Percentiles rank a stretch among this genome's conserved stretches.
Evolutionary conservation across 2,888 invertebrate species (phyloP).

Genomic region (Cyrtodaria siliqua): DNA sequence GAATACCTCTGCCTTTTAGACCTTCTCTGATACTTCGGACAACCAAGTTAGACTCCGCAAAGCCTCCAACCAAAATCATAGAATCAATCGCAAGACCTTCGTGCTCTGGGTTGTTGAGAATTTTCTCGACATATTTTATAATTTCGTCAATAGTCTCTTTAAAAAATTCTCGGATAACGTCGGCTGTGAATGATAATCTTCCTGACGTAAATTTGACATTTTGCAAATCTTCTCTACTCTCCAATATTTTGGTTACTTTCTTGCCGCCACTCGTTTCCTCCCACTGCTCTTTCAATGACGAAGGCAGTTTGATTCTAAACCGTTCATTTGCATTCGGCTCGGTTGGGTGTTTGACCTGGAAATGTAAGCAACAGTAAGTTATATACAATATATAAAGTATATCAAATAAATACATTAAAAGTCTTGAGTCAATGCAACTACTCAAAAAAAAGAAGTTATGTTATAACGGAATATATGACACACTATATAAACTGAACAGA

Average conservation of each 20-base stretch:
- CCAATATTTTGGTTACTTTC: no score
- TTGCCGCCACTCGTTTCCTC: slow-evolving; percentile 7
- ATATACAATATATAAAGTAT: no score
- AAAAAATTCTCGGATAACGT: slow-evolving; percentile 24
- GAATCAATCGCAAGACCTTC: slow-evolving; percentile 22
- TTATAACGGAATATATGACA: no score
- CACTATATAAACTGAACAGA: no score
- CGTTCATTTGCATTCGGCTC: neutral
- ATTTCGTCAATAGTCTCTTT: slow-evolving; percentile 29
- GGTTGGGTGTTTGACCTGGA: neutral
- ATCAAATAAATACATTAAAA: no score
- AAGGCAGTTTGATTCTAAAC: slow-evolving; percentile 22
- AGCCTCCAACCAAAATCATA: slow-evolving; percentile 44
- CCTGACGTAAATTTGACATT: slow-evolving; percentile 19
- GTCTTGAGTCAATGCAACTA: no score
- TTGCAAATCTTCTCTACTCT: slow-evolving; percentile 6
- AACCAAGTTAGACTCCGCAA: slow-evolving; percentile 44
- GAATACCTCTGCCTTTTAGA: slow-evolving; percentile 23
- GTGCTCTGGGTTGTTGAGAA: slow-evolving; percentile 7
- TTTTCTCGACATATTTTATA: slow-evolving; percentile 13
- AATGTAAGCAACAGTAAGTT: no score
- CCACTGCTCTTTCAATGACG: slow-evolving; percentile 21
- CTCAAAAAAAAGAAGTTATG: no score
- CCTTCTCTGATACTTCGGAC: slow-evolving; percentile 24
- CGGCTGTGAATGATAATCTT: slow-evolving; percentile 15